Percentiles rank a stretch among this genome's conserved stretches.
These are phyloP conservation scores for Austrolebias charrua DNA, from an alignment of 2,797 vertebrate species.

Conservation along the genomic window DNA sequence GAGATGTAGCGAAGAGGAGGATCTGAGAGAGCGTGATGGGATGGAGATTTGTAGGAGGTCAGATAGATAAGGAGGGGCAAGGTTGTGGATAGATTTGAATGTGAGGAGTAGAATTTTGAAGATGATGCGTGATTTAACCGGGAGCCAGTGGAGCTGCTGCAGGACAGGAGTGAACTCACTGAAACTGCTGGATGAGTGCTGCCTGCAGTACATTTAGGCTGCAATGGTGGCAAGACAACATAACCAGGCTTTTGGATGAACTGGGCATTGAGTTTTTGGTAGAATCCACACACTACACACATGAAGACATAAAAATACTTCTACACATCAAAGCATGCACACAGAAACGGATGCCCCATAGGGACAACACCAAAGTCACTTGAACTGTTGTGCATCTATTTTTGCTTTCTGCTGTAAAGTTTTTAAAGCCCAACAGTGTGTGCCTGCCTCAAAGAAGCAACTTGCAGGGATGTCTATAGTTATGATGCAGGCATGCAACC, in stretches of 20 bases:
- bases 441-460: conserved; percentile 23
- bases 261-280: conserved; percentile 12
- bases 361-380: not conserved
- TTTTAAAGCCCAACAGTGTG: conserved; percentile 21
- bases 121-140: too few relatives aligned
- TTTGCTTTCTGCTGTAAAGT: conserved; percentile 9
- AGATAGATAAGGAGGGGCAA: too few relatives aligned
- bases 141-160: too few relatives aligned
- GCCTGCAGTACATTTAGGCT: conserved; percentile 3
- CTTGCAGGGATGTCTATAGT: conserved; percentile 24
- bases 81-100: too few relatives aligned
- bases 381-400: conserved; percentile 10
- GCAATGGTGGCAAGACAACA: not conserved
- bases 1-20: too few relatives aligned
- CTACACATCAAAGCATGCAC: conserved; percentile 12
- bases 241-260: conserved; percentile 2
- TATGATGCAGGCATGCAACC: conserved; percentile 16
- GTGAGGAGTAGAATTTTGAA: too few relatives aligned
- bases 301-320: conserved; percentile 13
- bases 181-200: conserved; percentile 5
- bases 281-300: conserved; percentile 12
- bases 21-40: too few relatives aligned
- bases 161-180: too few relatives aligned
- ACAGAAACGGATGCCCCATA: conserved; percentile 12
- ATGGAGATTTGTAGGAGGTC: too few relatives aligned